These are phyloP conservation scores for Macropis europaea DNA, from an alignment of 2,888 invertebrate species.

Conservation along the genomic window DNA sequence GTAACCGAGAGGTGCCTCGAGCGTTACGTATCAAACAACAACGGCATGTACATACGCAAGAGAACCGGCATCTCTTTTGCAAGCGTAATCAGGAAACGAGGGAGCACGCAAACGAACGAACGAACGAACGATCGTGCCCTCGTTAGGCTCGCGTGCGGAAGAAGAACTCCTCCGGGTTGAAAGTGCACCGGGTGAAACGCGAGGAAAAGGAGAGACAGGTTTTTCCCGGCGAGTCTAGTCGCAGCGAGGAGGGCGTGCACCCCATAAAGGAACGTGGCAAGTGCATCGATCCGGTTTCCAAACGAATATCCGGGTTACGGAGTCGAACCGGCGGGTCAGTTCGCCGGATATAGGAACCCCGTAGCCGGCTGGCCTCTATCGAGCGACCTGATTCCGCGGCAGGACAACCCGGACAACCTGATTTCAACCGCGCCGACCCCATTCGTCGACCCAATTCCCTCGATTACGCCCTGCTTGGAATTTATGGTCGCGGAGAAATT, in stretches of 20 bases:
- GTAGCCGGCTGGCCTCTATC: constrained; percentile 73
- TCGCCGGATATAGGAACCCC: constrained; percentile 48
- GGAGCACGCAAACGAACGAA: no score
- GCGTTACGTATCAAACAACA: not conserved
- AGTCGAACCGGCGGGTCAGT: constrained; percentile 67
- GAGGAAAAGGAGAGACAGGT: not conserved
- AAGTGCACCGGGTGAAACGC: not conserved
- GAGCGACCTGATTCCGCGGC: constrained; percentile 76
- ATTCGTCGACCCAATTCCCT: constrained; percentile 56
- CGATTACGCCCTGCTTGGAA: constrained; percentile 22
- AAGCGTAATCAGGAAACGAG: no score
- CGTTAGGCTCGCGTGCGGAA: not conserved
- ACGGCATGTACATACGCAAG: no score
- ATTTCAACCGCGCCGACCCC: constrained; percentile 62
- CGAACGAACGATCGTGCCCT: no score
- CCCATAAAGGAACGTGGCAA: constrained; percentile 39
- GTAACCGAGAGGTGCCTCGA: no score
- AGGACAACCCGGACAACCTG: constrained; percentile 72
- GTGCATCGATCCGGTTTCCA: constrained; percentile 73
- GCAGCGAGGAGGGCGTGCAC: not conserved
- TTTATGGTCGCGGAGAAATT: not conserved
- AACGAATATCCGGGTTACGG: constrained; percentile 70
- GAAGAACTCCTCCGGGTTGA: not conserved
- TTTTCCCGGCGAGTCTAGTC: not conserved
- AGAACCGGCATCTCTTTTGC: no score